Percentiles rank a stretch among this genome's conserved stretches.
Evolutionary conservation across 2,113 vertebrate genomes (phyloP).

Genomic region (Pollachius pollachius): DNA sequence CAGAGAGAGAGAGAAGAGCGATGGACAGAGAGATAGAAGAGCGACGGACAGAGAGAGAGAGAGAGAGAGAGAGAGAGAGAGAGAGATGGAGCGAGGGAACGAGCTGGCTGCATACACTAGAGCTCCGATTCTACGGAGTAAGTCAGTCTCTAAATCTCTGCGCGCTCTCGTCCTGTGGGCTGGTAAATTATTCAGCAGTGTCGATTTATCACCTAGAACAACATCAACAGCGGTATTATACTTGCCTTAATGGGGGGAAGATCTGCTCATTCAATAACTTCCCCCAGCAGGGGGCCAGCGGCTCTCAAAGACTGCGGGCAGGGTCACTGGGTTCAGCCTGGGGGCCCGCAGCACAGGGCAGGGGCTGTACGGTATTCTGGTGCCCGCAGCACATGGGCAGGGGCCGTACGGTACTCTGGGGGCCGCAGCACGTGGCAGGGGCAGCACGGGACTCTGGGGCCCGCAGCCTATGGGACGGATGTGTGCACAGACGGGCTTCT

Average conservation of each 20-base stretch:
- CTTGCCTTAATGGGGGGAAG: constrained; percentile 41
- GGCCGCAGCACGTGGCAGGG: too few species aligned
- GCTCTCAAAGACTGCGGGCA: constrained; percentile 24
- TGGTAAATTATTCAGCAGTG: constrained; percentile 66
- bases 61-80: background rate
- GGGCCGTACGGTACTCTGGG: too few species aligned
- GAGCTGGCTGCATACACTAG: constrained; percentile 24
- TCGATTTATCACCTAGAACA: constrained; percentile 61
- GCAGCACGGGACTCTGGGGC: too few species aligned
- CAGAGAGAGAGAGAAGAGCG: background rate
- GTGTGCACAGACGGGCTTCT: too few species aligned
- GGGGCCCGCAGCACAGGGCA: too few species aligned
- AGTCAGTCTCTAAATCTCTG: constrained; percentile 43
- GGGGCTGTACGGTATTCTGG: too few species aligned
- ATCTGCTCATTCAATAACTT: constrained; percentile 20
- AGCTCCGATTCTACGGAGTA: too few species aligned
- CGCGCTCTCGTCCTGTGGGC: constrained; percentile 10
- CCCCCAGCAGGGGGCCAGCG: constrained; percentile 18
- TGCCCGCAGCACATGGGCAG: too few species aligned
- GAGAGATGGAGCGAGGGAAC: background rate
- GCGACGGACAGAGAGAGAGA: background rate
- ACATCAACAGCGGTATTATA: constrained; percentile 56
- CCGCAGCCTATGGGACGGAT: too few species aligned
- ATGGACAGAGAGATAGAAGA: background rate
- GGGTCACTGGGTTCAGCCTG: background rate